Evolutionary conservation across 2,888 invertebrate species (phyloP), one percentile per base, ranked within the genome.

Genomic region (Dyspetes luteomarginatus): DNA sequence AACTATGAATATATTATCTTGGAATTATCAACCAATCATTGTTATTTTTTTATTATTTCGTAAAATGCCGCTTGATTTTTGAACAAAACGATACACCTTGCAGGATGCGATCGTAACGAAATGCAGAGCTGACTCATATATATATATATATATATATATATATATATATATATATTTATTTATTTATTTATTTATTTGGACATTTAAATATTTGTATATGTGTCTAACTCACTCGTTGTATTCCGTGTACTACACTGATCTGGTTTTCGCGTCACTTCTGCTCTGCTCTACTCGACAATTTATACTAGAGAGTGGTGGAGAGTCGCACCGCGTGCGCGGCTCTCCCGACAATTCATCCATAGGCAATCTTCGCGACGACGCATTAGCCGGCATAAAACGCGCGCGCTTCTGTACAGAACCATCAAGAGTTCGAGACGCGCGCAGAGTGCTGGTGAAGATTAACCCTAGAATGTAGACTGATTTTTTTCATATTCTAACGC

Each of bases 281-380:
- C 52, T 80, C 67, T 12, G 52, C 65, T 65, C 65, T 45, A 55
- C 65, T 43, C 52, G 69, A 60, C 30, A 52, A 41, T 48, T 17
- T 41, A 22, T 17, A 28, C 22, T n/a, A 26, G 45, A 60, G 15
- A 43, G 50, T 30, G 24, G 52, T 28, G 52, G 65, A 28, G 48
- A 45, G 65, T 45, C 68, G 67, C 45, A 60, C 76, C 75, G 76
- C 80, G 76, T 64, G 80, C 55, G 80, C 80, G 76, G 24, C 41
- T 28, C 67, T 36, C 12, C 74, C 26, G 19, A 22, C 17, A 26
- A 26, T 2, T 19, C 15, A 26, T 9, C 19, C 45, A 24, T 22
- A 24, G 69, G 43, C 69, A 62, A 26, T 55, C 24, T 7, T 56
- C 50, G 77, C 77, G 71, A 71, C 77, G 77, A 64, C 77, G 77